Conservation (phyloP, 2,888 invertebrate genomes). For the Caenorhabditis imperialis region DNA sequence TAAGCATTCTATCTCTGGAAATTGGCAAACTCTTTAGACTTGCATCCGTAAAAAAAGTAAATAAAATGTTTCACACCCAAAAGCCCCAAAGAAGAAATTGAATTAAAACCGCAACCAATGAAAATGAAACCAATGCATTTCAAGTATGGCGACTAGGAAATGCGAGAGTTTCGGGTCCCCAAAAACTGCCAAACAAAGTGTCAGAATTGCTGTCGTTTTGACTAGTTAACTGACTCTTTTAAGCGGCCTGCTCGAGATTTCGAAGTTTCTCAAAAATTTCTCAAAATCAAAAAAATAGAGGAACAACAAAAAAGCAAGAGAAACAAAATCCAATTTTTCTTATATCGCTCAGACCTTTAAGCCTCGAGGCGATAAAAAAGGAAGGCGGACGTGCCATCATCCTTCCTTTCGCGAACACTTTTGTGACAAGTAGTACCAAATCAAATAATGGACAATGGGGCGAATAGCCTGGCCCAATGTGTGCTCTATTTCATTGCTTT, state of each 20-base stretch:
- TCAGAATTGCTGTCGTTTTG: slow-evolving; percentile 46
- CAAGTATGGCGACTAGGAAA: too few relatives aligned
- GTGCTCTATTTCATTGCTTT: slow-evolving; percentile 50
- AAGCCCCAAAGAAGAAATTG: slow-evolving; percentile 8
- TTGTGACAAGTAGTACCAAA: slow-evolving; percentile 39
- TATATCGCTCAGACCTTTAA: slow-evolving; percentile 1
- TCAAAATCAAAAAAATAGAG: slow-evolving; percentile 15
- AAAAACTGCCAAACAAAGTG: slow-evolving; percentile 46
- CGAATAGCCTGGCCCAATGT: slow-evolving; percentile 18
- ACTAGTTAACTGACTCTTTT: slow-evolving; percentile 26
- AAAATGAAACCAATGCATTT: slow-evolving; percentile 10
- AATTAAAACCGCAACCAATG: slow-evolving; percentile 20
- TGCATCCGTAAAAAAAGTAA: slow-evolving; percentile 2
- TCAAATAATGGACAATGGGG: slow-evolving; percentile 51
- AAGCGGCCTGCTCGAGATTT: not conserved
- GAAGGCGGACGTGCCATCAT: slow-evolving; percentile 13
- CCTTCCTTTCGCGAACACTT: slow-evolving; percentile 28
- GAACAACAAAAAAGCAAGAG: slow-evolving; percentile 4
- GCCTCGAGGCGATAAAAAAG: slow-evolving; percentile 26
- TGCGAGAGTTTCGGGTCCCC: too few relatives aligned
- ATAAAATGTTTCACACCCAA: slow-evolving; percentile 17
- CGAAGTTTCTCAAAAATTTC: slow-evolving; percentile 3
- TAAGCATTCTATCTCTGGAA: too few relatives aligned
- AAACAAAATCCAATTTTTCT: slow-evolving; percentile 41
- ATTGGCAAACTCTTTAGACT: too few relatives aligned